Percentiles rank a stretch among this genome's conserved stretches.
Evolutionary conservation across 2,113 vertebrate genomes (phyloP).

Genomic region (Panthera uncia): DNA sequence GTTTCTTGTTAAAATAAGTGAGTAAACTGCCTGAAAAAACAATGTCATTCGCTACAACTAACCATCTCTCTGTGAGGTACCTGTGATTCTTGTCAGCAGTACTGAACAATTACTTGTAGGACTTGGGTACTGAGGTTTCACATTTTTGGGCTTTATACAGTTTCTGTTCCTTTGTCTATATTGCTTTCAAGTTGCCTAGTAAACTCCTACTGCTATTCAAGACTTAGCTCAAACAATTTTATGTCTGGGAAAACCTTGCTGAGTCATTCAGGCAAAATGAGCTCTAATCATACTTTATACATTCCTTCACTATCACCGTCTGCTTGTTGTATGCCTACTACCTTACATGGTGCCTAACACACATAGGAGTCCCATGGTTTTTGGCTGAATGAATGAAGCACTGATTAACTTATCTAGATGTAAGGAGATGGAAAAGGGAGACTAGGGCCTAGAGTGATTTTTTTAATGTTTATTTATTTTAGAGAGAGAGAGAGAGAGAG

Average conservation of each 20-base stretch:
- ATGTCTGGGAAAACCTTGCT: not conserved
- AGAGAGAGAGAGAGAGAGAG: too few relatives aligned
- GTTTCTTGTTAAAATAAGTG: conserved; percentile 35
- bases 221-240: not conserved
- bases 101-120: not conserved
- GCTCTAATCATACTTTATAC: not conserved
- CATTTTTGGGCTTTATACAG: not conserved
- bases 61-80: not conserved
- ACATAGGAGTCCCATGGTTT: not conserved
- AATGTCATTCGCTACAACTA: not conserved
- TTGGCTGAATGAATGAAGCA: not conserved
- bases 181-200: not conserved
- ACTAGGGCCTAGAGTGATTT: not conserved
- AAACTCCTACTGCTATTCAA: not conserved
- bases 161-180: not conserved
- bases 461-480: too few relatives aligned
- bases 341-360: not conserved
- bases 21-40: not conserved
- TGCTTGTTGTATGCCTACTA: not conserved
- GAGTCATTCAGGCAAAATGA: not conserved
- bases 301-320: not conserved
- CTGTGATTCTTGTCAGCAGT: not conserved
- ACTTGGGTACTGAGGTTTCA: not conserved
- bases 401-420: not conserved
- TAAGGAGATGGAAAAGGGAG: not conserved